These are phyloP conservation scores for Hirtodrosophila trivittata DNA, from an alignment of 2,888 invertebrate species.

Conservation along the genomic window DNA sequence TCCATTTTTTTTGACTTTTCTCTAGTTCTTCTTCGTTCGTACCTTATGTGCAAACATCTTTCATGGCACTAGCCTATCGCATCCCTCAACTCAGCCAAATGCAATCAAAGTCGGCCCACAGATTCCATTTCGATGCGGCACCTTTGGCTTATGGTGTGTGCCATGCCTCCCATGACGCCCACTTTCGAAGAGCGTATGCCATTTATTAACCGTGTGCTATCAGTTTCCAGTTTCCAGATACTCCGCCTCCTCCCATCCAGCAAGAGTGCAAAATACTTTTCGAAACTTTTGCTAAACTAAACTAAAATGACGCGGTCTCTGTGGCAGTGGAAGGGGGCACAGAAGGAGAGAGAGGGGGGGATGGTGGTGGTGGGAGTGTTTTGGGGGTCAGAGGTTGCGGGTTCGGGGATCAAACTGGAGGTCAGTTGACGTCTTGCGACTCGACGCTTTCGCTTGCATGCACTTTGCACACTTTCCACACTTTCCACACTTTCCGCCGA, in stretches of 20 bases:
- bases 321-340: neutral
- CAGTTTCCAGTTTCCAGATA: constrained; percentile 50
- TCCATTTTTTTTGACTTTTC: constrained; percentile 5
- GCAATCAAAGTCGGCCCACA: constrained; percentile 49
- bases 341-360: neutral
- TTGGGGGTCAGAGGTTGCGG: constrained; percentile 12
- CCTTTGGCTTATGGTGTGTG: constrained; percentile 4
- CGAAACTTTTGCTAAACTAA: constrained; percentile 70
- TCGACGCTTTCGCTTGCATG: constrained; percentile 77
- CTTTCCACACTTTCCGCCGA: constrained; percentile 22
- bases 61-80: constrained; percentile 6
- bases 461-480: constrained; percentile 69
- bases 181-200: constrained; percentile 36
- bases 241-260: constrained; percentile 25
- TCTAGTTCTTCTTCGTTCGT: neutral
- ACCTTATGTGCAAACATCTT: constrained; percentile 52
- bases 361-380: neutral
- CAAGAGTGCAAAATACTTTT: constrained; percentile 70
- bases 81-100: constrained; percentile 2
- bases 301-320: constrained; percentile 45
- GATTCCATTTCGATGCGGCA: constrained; percentile 67
- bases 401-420: constrained; percentile 54
- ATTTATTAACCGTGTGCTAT: constrained; percentile 74
- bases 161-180: neutral
- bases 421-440: constrained; percentile 73